phyloP scores from a whole-genome alignment of 92 coral and sea anemone species.

The Ricordea florida region DNA sequence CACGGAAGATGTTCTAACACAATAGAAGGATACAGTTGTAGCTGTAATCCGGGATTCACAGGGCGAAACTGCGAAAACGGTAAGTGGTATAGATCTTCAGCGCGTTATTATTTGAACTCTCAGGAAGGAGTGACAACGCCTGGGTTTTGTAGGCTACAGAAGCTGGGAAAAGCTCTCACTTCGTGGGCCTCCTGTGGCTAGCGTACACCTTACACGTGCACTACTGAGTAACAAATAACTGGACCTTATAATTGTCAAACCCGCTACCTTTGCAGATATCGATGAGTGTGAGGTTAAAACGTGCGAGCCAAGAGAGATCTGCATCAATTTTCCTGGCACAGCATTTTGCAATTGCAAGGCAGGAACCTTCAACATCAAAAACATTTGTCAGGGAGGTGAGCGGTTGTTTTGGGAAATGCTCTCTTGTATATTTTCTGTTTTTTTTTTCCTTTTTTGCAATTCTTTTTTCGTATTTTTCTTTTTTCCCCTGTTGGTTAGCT shows the following conservation, averaged over 20 bases:
- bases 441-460: not conserved
- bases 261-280: not conserved
- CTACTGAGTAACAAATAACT: no score
- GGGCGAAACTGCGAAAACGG: slow-evolving; percentile 29
- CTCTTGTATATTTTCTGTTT: not conserved
- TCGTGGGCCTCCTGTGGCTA: no score
- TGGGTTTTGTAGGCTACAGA: no score
- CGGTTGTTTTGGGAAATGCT: not conserved
- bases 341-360: not conserved
- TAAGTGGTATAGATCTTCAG: not conserved
- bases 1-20: not conserved
- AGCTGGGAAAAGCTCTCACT: no score
- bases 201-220: no score
- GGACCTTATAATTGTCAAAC: no score
- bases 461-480: no score
- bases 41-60: slow-evolving; percentile 9
- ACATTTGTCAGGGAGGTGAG: not conserved
- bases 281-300: not conserved
- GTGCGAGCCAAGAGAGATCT: not conserved
- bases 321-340: not conserved
- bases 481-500: no score
- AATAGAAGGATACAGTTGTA: not conserved
- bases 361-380: not conserved
- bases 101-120: not conserved
- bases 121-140: no score